Percentiles rank a stretch among this genome's conserved stretches.
phyloP scores from a whole-genome alignment of 1,140 invertebrate genomes.

The Leptestheria dahalacensis region DNA sequence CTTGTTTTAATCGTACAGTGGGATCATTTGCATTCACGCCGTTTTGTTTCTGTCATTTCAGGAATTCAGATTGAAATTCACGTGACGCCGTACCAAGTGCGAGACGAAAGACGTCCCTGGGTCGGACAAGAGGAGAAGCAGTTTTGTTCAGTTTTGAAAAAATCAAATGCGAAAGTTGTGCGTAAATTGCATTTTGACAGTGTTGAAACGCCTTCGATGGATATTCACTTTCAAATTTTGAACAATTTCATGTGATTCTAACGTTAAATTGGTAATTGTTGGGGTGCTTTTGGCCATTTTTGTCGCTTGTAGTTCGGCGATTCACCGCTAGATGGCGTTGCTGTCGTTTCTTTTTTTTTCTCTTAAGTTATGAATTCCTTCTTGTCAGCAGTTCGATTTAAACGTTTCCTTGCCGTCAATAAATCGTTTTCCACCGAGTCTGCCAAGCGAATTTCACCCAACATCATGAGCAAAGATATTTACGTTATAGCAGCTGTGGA shows the following conservation, averaged over 20 bases:
- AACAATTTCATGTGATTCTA: background rate
- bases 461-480: slow-evolving; percentile 31
- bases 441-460: background rate
- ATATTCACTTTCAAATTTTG: slow-evolving; percentile 50
- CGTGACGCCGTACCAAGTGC: slow-evolving; percentile 69
- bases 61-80: slow-evolving; percentile 52
- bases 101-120: slow-evolving; percentile 57
- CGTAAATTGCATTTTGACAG: slow-evolving; percentile 48
- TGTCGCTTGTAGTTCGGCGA: no score
- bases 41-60: slow-evolving; percentile 24
- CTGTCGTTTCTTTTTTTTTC: background rate
- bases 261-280: no score
- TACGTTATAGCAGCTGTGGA: slow-evolving; percentile 72
- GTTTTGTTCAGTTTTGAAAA: slow-evolving; percentile 49
- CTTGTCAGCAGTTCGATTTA: background rate
- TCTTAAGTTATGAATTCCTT: background rate
- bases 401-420: background rate
- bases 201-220: slow-evolving; percentile 39
- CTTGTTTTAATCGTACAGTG: background rate
- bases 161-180: slow-evolving; percentile 42
- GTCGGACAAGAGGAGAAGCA: slow-evolving; percentile 60
- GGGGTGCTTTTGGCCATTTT: no score
- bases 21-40: background rate
- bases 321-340: no score
- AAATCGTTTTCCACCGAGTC: background rate